Evolutionary conservation across 2,113 vertebrate genomes (phyloP), one percentile per base, ranked within the genome.

Genomic region (Limnothrissa miodon): DNA sequence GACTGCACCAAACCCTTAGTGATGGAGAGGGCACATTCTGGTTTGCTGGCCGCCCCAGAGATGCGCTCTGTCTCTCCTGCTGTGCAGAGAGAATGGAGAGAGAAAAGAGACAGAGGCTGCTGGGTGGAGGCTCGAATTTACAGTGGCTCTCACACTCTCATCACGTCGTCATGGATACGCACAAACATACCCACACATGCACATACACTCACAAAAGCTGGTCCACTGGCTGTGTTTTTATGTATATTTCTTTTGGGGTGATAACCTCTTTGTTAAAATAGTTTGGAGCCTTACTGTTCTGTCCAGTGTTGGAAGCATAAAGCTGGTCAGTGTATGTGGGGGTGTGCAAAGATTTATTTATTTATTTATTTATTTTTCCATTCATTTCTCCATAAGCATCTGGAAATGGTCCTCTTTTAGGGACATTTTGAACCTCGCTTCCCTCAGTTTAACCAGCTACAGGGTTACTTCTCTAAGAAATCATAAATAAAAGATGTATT

Each of bases 91-190:
- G 15, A 23, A 23, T 45, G 85, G 53, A 84, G 83, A 39, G 78
- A 56, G 80, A 53, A 48, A 48, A 6, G 42, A 42, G 42, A 42
- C 2, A 42, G 42, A 42, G 42, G 42, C 42, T 42, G 42, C 42
- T 4, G 82, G n/a, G 25, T 79, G 74, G 45, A 66, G 78, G 79
- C 62, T 45, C 19, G 78, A 46, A 56, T 56, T 56, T 23, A 46
- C 1, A 23, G 13, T 48, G 44, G 33, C 25, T 21, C 56, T 36
- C 39, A 48, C 81, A 44, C 79, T 81, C 59, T 66, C 46, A 53
- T 82, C 48, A n/a, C 51, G 83, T 83, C 82, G 39, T 82, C 78
- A 80, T 78, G 84, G 36, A 81, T 78, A 81, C 66, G 70, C 85
- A 79, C 33, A 23, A 56, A 56, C 51, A 56, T 56, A n/a, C 51